Conservation (phyloP, 2,888 invertebrate genomes). For the Dasysyrphus albostriatus region DNA sequence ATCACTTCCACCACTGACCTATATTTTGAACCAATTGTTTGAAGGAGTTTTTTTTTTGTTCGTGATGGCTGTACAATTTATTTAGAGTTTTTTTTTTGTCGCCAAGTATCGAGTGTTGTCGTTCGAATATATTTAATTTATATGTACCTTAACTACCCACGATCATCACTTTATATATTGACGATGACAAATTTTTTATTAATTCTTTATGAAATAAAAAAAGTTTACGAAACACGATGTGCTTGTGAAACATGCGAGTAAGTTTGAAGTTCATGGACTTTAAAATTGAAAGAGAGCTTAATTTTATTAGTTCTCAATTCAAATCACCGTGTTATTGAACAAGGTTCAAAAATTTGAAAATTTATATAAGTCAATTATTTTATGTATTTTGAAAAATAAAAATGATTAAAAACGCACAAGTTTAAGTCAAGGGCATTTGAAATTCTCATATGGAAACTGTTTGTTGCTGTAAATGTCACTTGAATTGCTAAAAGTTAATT, state of each 20-base stretch:
- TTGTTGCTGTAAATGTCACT: conserved; percentile 63
- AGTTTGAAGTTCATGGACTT: conserved; percentile 51
- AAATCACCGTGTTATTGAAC: background rate
- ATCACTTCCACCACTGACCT: conserved; percentile 43
- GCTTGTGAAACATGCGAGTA: conserved; percentile 11
- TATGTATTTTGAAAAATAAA: background rate
- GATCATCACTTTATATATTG: conserved; percentile 37
- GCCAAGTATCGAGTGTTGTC: conserved; percentile 29
- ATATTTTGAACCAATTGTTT: conserved; percentile 54
- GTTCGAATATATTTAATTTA: background rate
- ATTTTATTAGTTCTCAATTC: background rate
- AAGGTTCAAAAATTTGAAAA: background rate
- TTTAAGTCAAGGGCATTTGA: conserved; percentile 34
- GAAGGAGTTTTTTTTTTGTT: conserved; percentile 18
- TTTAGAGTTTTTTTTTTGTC: conserved; percentile 6
- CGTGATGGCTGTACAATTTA: conserved; percentile 24
- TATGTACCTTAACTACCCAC: conserved; percentile 48
- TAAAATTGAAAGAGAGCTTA: background rate
- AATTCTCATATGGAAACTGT: conserved; percentile 37
- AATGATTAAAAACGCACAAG: conserved; percentile 14
- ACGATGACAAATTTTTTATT: conserved; percentile 57
- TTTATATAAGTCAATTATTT: background rate
- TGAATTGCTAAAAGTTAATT: conserved; percentile 66
- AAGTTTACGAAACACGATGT: conserved; percentile 3
- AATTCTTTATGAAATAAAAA: conserved; percentile 30